phyloP scores from a whole-genome alignment of 2,888 invertebrate species.

The Acleris laterana region DNA sequence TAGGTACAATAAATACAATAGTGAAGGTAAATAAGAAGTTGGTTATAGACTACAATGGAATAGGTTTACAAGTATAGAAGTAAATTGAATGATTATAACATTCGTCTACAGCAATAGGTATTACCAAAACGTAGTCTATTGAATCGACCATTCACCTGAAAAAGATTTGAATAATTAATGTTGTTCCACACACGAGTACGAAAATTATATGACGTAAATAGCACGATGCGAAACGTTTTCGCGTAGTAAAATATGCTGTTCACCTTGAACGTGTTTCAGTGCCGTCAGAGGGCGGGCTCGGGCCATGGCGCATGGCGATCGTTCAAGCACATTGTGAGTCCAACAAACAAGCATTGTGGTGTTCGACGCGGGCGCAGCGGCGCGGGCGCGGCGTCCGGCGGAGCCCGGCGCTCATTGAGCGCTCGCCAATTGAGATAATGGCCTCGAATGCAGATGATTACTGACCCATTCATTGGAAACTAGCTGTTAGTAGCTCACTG shows the following conservation, averaged over 20 bases:
- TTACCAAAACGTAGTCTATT: conserved; percentile 38
- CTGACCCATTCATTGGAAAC: conserved; percentile 79
- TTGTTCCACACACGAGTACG: neutral
- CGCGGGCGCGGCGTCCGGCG: conserved; percentile 78
- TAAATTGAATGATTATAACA: conserved; percentile 55
- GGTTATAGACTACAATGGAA: conserved; percentile 50
- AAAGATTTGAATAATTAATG: conserved; percentile 53
- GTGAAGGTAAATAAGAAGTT: conserved; percentile 61
- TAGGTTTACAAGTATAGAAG: conserved; percentile 49
- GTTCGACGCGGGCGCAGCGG: conserved; percentile 40
- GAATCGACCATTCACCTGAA: conserved; percentile 58
- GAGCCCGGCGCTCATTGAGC: conserved; percentile 67
- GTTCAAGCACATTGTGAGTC: conserved; percentile 72
- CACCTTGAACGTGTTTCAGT: conserved; percentile 35
- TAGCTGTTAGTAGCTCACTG: conserved; percentile 63
- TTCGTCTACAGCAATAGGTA: conserved; percentile 26
- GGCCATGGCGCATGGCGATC: neutral
- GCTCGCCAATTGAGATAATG: conserved; percentile 82
- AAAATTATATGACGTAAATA: conserved; percentile 6
- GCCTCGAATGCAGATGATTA: conserved; percentile 82
- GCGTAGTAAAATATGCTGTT: conserved; percentile 18
- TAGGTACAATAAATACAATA: conserved; percentile 56
- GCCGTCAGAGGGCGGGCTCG: neutral
- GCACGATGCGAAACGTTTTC: conserved; percentile 13
- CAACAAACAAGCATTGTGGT: conserved; percentile 69